Evolutionary conservation across 2,797 vertebrate species (phyloP), one percentile per base, ranked within the genome.

Genomic region (Chromobotia macracanthus): DNA sequence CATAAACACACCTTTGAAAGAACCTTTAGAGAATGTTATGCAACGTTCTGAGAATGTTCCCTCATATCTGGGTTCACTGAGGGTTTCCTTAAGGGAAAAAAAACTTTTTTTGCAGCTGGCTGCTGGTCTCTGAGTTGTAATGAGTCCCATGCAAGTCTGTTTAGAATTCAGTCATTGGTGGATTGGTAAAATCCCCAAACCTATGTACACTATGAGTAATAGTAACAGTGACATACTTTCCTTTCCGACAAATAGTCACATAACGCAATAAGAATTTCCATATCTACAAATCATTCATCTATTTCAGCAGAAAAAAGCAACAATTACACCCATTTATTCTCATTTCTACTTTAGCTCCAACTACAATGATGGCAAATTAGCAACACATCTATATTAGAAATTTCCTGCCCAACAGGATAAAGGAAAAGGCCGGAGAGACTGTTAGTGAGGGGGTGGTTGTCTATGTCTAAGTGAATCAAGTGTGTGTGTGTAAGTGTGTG

Each of bases 371-470:
- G 65, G 77, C 75, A 84, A 71, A 83, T 84, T 70, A 75, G 44
- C 79, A 78, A 65, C 35, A 50, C 75, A 51, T 66, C 67, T 63
- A 66, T 65, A 79, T 67, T 56, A 87, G 44, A 53, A 80, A 77
- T 76, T 46, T 78, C 69, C 77, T 68, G 83, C 77, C 75, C 83
- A 85, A 67, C 55, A 78, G 80, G 41, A 41, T 76, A 77, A 83
- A 85, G 67, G 51, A n/a, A 46, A 71, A 81, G 58, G 65, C 74
- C 69, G 75, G 64, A 69, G 69, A 84, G 74, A 76, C 80, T 1
- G 15, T 72, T 72, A 55, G 7, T 13, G 21, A 31, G 71, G 66
- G 48, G 55, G 16, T 72, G 31, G 56, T 19, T 64, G 60, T 46
- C 25, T 44, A 51, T 56, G 77, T 72, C 53, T 76, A 84, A 83